phyloP scores from a whole-genome alignment of 2,888 invertebrate genomes.

The Temnothorax rugatulus region DNA sequence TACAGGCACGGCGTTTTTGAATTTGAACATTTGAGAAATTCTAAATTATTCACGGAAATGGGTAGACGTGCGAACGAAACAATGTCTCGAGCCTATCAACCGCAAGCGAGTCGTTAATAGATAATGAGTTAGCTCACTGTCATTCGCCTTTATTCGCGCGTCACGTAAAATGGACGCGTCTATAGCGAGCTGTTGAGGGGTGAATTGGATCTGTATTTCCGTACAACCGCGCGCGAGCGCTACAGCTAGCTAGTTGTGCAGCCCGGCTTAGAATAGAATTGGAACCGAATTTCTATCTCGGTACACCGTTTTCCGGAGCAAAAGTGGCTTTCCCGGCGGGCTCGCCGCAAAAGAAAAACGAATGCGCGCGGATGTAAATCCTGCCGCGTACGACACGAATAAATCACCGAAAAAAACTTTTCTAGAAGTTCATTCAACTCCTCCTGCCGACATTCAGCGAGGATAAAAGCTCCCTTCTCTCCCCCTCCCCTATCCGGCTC shows the following conservation, averaged over 20 bases:
- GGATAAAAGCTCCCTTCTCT: constrained; percentile 28
- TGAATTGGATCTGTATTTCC: constrained; percentile 34
- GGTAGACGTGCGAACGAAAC: neutral
- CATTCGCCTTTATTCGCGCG: neutral
- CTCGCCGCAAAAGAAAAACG: constrained; percentile 41
- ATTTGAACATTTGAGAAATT: neutral
- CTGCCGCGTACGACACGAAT: constrained; percentile 46
- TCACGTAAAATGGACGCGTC: neutral
- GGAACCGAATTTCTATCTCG: constrained; percentile 44
- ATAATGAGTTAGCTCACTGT: constrained; percentile 15
- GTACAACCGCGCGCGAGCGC: neutral
- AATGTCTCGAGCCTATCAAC: neutral
- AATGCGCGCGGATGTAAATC: constrained; percentile 52
- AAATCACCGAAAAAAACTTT: constrained; percentile 52
- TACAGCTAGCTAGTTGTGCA: constrained; percentile 13
- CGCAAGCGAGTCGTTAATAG: constrained; percentile 1
- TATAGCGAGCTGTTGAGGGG: constrained; percentile 11
- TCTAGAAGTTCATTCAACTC: constrained; percentile 43
- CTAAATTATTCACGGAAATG: neutral
- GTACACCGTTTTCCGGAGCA: constrained; percentile 27
- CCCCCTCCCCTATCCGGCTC: neutral
- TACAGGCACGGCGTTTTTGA: neutral
- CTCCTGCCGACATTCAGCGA: constrained; percentile 16
- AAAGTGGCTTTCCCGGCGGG: constrained; percentile 39
- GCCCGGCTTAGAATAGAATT: constrained; percentile 18